Conservation (phyloP, 2,113 vertebrate genomes). For the Dicaeum eximium region DNA sequence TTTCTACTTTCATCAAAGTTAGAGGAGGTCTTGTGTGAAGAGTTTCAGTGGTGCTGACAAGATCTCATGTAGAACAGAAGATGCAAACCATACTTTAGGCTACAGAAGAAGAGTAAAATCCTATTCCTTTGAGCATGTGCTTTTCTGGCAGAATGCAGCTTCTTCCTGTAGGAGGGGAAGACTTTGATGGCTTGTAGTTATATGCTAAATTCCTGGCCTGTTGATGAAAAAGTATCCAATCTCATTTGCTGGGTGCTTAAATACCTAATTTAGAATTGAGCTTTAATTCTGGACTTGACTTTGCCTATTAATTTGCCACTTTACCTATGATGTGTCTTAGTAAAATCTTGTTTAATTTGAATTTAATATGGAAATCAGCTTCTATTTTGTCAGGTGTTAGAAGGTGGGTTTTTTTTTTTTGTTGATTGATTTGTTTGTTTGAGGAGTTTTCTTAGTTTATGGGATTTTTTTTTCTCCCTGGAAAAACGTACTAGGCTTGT, state of each 20-base stretch:
- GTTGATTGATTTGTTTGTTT: no score
- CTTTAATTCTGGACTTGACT: not conserved
- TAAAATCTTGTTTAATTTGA: not conserved
- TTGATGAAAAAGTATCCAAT: not conserved
- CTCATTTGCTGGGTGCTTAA: not conserved
- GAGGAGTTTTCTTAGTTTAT: not conserved
- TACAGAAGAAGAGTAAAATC: not conserved
- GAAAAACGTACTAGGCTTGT: not conserved
- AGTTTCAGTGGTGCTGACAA: not conserved
- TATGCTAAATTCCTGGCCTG: not conserved
- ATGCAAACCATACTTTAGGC: not conserved
- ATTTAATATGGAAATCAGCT: not conserved
- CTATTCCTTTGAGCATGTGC: accelerated
- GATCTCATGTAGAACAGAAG: not conserved
- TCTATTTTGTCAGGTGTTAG: not conserved
- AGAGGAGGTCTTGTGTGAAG: not conserved
- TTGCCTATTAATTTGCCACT: not conserved
- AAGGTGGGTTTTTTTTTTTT: accelerated
- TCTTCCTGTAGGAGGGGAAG: not conserved
- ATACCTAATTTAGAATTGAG: not conserved
- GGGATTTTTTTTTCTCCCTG: not conserved
- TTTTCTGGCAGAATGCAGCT: not conserved
- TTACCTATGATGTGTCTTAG: not conserved
- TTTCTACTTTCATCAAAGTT: not conserved
- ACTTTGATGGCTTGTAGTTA: not conserved